Evolutionary conservation across 2,888 invertebrate species (phyloP), one percentile per base, ranked within the genome.

Genomic region (Aplocera efformata): DNA sequence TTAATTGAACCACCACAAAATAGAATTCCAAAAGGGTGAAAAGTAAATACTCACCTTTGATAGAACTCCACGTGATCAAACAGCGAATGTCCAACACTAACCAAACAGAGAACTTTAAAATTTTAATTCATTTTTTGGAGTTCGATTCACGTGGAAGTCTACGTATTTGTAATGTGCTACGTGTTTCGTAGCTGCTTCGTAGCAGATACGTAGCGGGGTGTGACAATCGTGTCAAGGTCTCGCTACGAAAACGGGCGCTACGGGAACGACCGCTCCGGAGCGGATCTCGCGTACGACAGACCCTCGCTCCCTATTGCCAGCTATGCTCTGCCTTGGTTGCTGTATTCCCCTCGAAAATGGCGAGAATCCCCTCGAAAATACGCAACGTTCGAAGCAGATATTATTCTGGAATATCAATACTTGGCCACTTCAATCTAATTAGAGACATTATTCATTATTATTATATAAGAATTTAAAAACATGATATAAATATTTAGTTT

Each of bases 261-360:
- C 78, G 72, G 58, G 71, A 78, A 77, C 86, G 85, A 78, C 84
- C 80, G 80, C 75, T 70, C 66, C 74, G 86, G 76, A 81, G 80
- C 80, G 73, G 73, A 67, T 68, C 72, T 72, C 80, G 80, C 76
- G 82, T 72, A 82, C 83, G 78, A 86, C 79, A 85, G 79, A 37
- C 26, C 36, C 69, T 28, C 44, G 39, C 6, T 34, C 31, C 9
- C 36, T 40, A 21, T 40, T 40, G 32, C 45, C 40, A 40, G 30
- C 45, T 45, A 23, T 17, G 32, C 10, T 17, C 22, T n/a, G 40
- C 25, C 4, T 76, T 76, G 7, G 10, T 33, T 2, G 13, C 13
- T 17, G 13, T 17, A 17, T 17, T 17, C 13, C 2, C 5, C 13
- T 17, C 13, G n/a, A 17, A 17, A 17, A 17, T 30, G 8, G 45